Evolutionary conservation across 2,797 vertebrate genomes (phyloP), one percentile per base, ranked within the genome.

Genomic region (Characodon lateralis): DNA sequence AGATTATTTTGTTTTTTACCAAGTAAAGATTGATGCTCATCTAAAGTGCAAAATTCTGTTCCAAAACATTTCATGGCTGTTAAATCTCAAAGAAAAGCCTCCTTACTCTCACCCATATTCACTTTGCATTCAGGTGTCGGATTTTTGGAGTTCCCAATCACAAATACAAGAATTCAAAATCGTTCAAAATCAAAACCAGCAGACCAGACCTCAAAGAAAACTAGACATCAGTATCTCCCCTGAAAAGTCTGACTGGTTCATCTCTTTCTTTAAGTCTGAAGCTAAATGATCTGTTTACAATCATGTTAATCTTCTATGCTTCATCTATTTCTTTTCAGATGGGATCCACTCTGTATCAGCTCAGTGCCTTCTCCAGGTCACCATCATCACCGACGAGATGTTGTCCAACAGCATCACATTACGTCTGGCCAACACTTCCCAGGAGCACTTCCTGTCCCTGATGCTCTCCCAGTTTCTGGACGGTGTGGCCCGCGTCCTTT

Each of bases 321-420:
- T 75, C n/a, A 14, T 48, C 5, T 82, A 28, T 78, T 46, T 89
- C 51, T 50, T 88, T 48, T 0, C 95, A 99, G 98, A 99, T 6
- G 98, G 98, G 0, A 80, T 97, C 77, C 97, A 99, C 92, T 96
- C 95, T 0, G 96, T 98, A 55, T 96, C 96, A 0, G 97, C 98
- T 0, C 97, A 98, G 93, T 99, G 98, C 78, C 94, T 97, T 0
- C 96, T 99, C 76, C 97, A 97, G 20, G 98, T 99, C 92, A 97
- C 96, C 71, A 96, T 99, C 91, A 96, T 99, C 95, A 99, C 98
- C 0, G 98, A 99, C 22, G 97, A 99, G 87, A 98, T 98, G 98
- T 92, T 99, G 79, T 97, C 97, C 83, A 98, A 98, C 95, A 98
- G 97, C 85, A 98, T 99, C 95, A 99, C 98, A 0, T 78, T 99